A percentile compares a stretch with the other conserved stretches of the same genome.
Evolutionary conservation across 2,888 invertebrate genomes (phyloP).

Genomic region (Ennomos quercinarius): DNA sequence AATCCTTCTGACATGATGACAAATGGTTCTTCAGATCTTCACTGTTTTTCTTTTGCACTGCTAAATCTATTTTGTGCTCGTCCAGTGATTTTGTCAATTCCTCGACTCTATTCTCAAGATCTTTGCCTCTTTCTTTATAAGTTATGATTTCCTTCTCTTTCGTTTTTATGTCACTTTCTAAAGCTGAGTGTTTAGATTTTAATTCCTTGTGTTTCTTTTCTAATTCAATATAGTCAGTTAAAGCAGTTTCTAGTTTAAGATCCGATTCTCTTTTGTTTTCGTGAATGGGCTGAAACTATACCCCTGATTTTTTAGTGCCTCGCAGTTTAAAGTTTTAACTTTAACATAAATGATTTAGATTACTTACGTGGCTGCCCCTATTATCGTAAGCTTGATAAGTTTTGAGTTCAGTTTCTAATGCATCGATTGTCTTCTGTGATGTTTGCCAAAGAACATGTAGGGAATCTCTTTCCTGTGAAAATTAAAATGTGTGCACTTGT

Average conservation of each 20-base stretch:
- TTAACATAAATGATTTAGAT: constrained; percentile 4
- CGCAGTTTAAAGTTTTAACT: too few species aligned
- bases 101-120: constrained; percentile 57
- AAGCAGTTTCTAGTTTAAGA: constrained; percentile 80
- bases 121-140: constrained; percentile 71
- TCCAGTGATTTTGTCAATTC: constrained; percentile 59
- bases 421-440: constrained; percentile 87
- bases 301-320: not conserved
- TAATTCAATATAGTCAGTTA: constrained; percentile 81
- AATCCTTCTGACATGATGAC: constrained; percentile 63
- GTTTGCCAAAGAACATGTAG: constrained; percentile 88
- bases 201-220: constrained; percentile 72
- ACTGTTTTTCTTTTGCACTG: constrained; percentile 64
- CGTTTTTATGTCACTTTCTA: constrained; percentile 62
- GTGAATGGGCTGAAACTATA: constrained; percentile 65
- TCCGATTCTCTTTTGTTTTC: constrained; percentile 84
- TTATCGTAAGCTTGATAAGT: constrained; percentile 76
- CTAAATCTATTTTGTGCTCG: constrained; percentile 66
- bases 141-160: constrained; percentile 76
- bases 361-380: constrained; percentile 60
- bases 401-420: constrained; percentile 88
- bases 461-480: constrained; percentile 87
- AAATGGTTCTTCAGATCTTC: constrained; percentile 66
- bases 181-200: constrained; percentile 47
- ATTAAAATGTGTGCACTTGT: not conserved